Base-by-base conservation (phyloP, 1,140 invertebrate species). In the Drosophila tristis region DNA sequence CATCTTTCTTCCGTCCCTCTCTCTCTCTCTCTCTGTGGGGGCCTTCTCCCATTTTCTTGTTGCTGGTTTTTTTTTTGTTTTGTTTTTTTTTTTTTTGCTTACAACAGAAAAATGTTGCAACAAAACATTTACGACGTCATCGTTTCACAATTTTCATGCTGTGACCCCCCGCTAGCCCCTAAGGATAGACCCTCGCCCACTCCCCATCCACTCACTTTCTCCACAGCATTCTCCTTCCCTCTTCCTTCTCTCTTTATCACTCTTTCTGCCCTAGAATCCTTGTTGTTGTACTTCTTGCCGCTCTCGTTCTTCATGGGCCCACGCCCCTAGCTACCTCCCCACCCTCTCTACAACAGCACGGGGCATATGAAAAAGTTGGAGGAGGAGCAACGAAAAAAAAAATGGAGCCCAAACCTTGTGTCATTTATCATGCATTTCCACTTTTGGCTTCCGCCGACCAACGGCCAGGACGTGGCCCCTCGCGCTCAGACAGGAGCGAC, bases 401-500 rank as follows among this genome's bases (percentile, higher is more conserved):
- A 61, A 74, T 50, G 71, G 51, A 60, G 62, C 50, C 55, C 77
- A 84, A 89, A 78, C 68, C 67, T 84, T 78, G 72, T 89, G 84
- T 89, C 84, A 89, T 89, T 89, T 89, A 89, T 89, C 84, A 89
- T 89, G 84, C 84, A 89, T 89, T 89, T 89, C 84, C 84, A 89
- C 84, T 89, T 89, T 89, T 89, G 84, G 84, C 84, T 89, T 89
- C 84, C 84, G 84, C 80, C 84, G 79, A 72, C 84, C 35, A 8
- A 39, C 11, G 35, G 4, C 11, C 35, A 13, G 78, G 79, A 82
- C 66, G 65, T 73, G 75, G 67, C 82, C 78, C 78, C 74, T 0
- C 11, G 35, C 11, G 65, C 78, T 78, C 81, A 87, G 57, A 81
- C 78, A 61, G 80, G 8, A 48, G 45, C n/a, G 75, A 70, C 62